A percentile compares a stretch with the other conserved stretches of the same genome.
phyloP scores from a whole-genome alignment of 2,113 vertebrate genomes.

The Turnix velox region DNA sequence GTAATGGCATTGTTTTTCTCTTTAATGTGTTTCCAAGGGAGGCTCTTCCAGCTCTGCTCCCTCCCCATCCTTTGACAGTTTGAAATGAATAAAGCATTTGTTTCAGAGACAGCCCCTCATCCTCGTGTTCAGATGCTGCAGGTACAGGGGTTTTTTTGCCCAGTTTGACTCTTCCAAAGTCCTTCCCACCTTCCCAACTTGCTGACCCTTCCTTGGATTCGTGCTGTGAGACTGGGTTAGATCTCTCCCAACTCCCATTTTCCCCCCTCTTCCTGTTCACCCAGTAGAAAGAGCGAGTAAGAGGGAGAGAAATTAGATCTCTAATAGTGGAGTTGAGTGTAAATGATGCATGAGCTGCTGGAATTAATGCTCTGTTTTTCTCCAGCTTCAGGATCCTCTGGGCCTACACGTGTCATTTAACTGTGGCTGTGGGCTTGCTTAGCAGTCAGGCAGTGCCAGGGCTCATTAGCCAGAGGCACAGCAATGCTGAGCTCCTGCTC shows the following conservation, averaged over 20 bases:
- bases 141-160: neutral
- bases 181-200: neutral
- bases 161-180: neutral
- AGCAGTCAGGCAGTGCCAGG: slow-evolving; percentile 21
- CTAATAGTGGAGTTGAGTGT: slow-evolving; percentile 6
- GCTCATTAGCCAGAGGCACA: slow-evolving; percentile 18
- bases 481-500: neutral
- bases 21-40: neutral
- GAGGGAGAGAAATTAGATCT: slow-evolving; percentile 4
- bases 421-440: slow-evolving; percentile 6
- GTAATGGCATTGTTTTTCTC: slow-evolving; percentile 7
- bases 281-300: neutral
- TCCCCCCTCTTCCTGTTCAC: neutral
- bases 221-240: neutral
- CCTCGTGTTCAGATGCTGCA: neutral
- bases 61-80: neutral
- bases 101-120: neutral
- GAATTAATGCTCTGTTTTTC: slow-evolving; percentile 50
- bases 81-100: neutral
- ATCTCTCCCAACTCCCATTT: neutral
- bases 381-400: neutral
- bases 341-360: slow-evolving; percentile 35
- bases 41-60: neutral
- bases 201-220: rapidly evolving
- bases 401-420: neutral